phyloP scores from a whole-genome alignment of 2,797 vertebrate species.

The Philypnodon macrostomus region DNA sequence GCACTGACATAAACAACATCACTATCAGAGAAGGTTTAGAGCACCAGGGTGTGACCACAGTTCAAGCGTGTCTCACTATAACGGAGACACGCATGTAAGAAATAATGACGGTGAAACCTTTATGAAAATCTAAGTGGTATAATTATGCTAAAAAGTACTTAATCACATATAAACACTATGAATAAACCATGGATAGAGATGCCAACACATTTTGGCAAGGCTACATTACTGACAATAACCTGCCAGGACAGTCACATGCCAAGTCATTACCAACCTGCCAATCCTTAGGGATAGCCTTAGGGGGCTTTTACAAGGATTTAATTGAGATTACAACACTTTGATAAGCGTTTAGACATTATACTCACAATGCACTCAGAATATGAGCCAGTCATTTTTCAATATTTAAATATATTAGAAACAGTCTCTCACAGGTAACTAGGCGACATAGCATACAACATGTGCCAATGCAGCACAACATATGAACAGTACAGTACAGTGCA shows the following conservation, averaged over 20 bases:
- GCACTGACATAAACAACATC: slow-evolving; percentile 28
- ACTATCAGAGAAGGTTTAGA: slow-evolving; percentile 32
- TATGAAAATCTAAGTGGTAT: too few relatives aligned
- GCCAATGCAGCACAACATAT: too few relatives aligned
- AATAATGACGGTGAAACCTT: not conserved
- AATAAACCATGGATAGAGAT: slow-evolving; percentile 6
- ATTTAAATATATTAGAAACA: too few relatives aligned
- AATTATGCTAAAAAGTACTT: too few relatives aligned
- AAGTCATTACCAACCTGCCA: slow-evolving; percentile 38
- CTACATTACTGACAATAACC: slow-evolving; percentile 17
- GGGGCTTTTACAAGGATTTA: slow-evolving; percentile 22
- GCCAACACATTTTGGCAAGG: slow-evolving; percentile 10
- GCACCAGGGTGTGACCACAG: slow-evolving; percentile 35
- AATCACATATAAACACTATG: too few relatives aligned
- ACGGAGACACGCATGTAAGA: slow-evolving; percentile 9
- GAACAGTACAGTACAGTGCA: too few relatives aligned
- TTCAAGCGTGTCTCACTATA: slow-evolving; percentile 6
- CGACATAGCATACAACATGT: too few relatives aligned
- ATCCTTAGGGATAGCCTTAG: slow-evolving; percentile 17
- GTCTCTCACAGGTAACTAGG: too few relatives aligned
- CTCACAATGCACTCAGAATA: slow-evolving; percentile 34
- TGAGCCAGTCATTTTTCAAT: too few relatives aligned
- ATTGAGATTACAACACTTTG: slow-evolving; percentile 38
- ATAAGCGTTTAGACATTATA: slow-evolving; percentile 42
- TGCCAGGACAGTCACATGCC: slow-evolving; percentile 25